phyloP scores from a whole-genome alignment of 2,888 invertebrate genomes.

The Siphlonurus alternatus region DNA sequence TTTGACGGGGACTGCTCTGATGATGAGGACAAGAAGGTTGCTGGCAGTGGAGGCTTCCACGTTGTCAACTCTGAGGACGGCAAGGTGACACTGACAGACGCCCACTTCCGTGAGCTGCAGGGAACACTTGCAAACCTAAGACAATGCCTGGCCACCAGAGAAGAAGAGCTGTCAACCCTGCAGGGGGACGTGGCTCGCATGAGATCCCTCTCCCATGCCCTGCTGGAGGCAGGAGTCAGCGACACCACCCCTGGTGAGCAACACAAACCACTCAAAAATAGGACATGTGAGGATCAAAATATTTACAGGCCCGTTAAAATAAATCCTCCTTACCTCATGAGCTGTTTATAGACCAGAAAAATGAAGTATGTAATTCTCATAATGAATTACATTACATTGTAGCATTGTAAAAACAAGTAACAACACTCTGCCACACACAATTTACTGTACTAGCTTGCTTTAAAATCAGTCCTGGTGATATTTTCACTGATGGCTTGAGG shows the following conservation, averaged over 20 bases:
- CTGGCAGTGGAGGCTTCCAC: conserved; percentile 23
- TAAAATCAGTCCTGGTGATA: too few relatives aligned
- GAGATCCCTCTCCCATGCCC: not conserved
- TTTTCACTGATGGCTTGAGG: too few relatives aligned
- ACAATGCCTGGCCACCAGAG: not conserved
- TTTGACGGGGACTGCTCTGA: not conserved
- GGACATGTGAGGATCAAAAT: too few relatives aligned
- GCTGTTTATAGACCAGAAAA: too few relatives aligned
- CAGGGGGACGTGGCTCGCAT: not conserved
- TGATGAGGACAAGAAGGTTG: not conserved
- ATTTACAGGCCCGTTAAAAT: too few relatives aligned
- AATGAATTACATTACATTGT: too few relatives aligned
- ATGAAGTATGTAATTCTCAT: too few relatives aligned
- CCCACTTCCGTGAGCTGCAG: conserved; percentile 41
- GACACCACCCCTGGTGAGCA: not conserved
- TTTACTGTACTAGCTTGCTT: too few relatives aligned
- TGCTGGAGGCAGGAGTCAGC: not conserved
- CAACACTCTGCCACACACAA: too few relatives aligned
- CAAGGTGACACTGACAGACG: conserved; percentile 38
- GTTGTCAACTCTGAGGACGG: conserved; percentile 44
- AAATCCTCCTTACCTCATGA: too few relatives aligned
- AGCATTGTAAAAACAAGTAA: too few relatives aligned
- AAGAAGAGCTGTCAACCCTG: not conserved
- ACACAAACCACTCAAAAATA: too few relatives aligned
- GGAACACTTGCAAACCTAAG: conserved; percentile 22